Base-by-base conservation (phyloP, 2,113 vertebrate genomes). In the Procavia capensis region DNA sequence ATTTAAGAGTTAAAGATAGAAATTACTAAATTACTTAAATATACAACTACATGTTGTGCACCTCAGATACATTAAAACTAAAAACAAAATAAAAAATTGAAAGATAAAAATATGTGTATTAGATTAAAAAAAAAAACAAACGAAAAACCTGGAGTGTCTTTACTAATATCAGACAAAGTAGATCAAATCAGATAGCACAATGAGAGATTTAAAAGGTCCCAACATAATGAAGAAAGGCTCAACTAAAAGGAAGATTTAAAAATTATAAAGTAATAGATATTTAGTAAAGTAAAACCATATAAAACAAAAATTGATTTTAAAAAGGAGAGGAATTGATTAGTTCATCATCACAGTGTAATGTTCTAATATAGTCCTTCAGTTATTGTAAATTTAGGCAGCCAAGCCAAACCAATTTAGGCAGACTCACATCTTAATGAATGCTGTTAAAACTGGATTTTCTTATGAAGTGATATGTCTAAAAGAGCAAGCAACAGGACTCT, bases 381-480 rank as follows among this genome's bases (percentile, higher is more conserved):
- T 81, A 34, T 64, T 80, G 10, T 54, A n/a, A 39, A 27, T 81
- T 86, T 81, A 91, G 63, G 36, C 66, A 91, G 36, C n/a, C n/a
- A n/a, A n/a, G n/a, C n/a, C n/a, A n/a, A n/a, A n/a, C n/a, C n/a
- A 39, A 27, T 81, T 86, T 81, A 91, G 63, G 36, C 66, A 91
- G 36, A 82, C 13, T 87, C 20, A 25, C 34, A 20, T 81, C 24
- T 36, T 95, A 66, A 82, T 34, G 59, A 75, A 68, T 76, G 59
- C 17, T 68, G 59, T 82, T 59, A 57, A 91, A 87, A 91, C 17
- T 83, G 91, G 76, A 82, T 75, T 66, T 95, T 82, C 83, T 72
- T 81, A 61, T 22, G 16, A 72, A 72, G 14, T 74, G 20, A 70
- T 1, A 19, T 39, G n/a, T 43, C 41, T 17, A 41, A 83, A 92